phyloP scores from a whole-genome alignment of 2,888 invertebrate species.

The Macrophya alboannulata region DNA sequence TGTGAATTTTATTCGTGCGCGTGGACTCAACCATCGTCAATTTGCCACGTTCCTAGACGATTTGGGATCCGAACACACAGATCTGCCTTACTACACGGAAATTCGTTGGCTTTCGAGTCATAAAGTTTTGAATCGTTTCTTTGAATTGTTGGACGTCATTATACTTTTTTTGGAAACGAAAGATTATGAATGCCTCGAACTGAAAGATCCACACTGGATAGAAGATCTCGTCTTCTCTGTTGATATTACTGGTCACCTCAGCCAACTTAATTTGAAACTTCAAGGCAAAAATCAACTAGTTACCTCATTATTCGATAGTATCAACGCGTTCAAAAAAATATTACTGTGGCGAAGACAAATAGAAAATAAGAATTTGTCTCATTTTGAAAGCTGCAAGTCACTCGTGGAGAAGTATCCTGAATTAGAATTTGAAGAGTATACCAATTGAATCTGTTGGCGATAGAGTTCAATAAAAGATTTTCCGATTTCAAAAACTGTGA shows the following conservation, averaged over 20 bases:
- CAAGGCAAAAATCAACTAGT: conserved; percentile 42
- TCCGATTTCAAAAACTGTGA: conserved; percentile 59
- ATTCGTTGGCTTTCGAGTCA: conserved; percentile 63
- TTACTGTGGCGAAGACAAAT: conserved; percentile 56
- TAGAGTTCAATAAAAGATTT: conserved; percentile 57
- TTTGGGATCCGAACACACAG: conserved; percentile 62
- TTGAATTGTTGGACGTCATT: conserved; percentile 57
- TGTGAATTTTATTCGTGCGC: conserved; percentile 63
- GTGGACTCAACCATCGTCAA: conserved; percentile 63
- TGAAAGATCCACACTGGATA: conserved; percentile 57
- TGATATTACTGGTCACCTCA: conserved; percentile 41
- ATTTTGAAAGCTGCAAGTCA: conserved; percentile 56
- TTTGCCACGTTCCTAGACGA: conserved; percentile 62
- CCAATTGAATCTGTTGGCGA: conserved; percentile 41
- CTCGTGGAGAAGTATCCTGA: conserved; percentile 53
- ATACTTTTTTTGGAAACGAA: conserved; percentile 57
- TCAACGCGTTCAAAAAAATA: conserved; percentile 56
- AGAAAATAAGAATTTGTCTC: conserved; percentile 58
- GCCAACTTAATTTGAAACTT: conserved; percentile 37
- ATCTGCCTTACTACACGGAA: conserved; percentile 64
- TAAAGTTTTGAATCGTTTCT: conserved; percentile 63
- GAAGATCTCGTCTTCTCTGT: conserved; percentile 30
- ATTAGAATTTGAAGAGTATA: conserved; percentile 40
- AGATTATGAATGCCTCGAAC: conserved; percentile 53
- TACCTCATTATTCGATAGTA: conserved; percentile 25